Conservation (phyloP, 2,797 vertebrate species). For the Morelia viridis region DNA sequence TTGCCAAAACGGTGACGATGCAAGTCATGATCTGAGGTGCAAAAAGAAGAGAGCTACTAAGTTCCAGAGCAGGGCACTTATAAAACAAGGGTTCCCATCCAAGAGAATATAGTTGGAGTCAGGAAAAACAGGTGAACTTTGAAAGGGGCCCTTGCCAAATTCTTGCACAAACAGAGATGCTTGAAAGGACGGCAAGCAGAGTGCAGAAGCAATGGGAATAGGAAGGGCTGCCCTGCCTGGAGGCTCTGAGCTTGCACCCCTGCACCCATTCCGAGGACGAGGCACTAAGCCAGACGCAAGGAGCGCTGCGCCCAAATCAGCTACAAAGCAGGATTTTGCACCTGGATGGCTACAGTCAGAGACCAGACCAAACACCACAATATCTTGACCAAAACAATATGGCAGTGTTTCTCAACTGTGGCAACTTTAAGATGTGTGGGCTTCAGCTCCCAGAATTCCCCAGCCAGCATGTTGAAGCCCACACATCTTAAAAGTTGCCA, state of each 20-base stretch:
- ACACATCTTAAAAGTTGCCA: too few relatives aligned
- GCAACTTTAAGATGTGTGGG: too few relatives aligned
- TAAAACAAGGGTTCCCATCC: background rate
- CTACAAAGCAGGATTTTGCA: slow-evolving; percentile 23
- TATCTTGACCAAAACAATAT: background rate
- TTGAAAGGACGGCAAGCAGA: slow-evolving; percentile 32
- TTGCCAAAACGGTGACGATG: background rate
- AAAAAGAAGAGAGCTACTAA: background rate
- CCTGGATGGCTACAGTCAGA: slow-evolving; percentile 41
- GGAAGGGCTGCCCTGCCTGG: background rate
- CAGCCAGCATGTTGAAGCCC: too few relatives aligned
- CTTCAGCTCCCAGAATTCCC: too few relatives aligned
- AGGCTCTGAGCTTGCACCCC: background rate
- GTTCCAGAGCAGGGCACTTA: background rate
- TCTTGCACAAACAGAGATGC: slow-evolving; percentile 8
- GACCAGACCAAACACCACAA: slow-evolving; percentile 4
- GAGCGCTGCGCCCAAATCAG: background rate
- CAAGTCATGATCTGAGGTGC: background rate
- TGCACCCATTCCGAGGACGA: slow-evolving; percentile 15
- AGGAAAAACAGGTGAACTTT: too few relatives aligned
- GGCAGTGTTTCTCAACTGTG: too few relatives aligned
- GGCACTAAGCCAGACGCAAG: slow-evolving; percentile 31
- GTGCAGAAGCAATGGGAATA: slow-evolving; percentile 28
- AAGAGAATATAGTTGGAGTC: too few relatives aligned
- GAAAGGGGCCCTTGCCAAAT: background rate